These are phyloP conservation scores for Xanthia icteritia DNA, from an alignment of 2,888 invertebrate genomes.

Conservation along the genomic window DNA sequence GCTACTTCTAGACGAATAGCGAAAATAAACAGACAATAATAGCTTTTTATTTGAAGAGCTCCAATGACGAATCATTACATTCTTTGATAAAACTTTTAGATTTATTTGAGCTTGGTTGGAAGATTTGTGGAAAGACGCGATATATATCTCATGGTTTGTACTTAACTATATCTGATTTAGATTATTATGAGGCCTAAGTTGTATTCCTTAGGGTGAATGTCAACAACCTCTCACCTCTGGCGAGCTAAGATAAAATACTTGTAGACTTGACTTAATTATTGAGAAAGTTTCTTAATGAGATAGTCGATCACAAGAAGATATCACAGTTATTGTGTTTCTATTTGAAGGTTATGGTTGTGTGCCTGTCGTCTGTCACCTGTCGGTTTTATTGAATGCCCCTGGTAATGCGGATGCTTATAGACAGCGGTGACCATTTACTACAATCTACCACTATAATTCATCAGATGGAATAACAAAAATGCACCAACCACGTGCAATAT, in stretches of 20 bases:
- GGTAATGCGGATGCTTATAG: no score
- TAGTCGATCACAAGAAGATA: neutral
- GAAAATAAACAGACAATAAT: constrained; percentile 34
- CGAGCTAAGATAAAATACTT: neutral
- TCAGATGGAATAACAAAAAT: neutral
- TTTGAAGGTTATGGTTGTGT: neutral
- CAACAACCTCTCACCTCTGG: neutral
- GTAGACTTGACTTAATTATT: neutral
- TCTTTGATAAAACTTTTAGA: constrained; percentile 16
- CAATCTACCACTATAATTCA: neutral
- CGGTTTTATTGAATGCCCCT: neutral
- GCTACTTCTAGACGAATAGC: constrained; percentile 13
- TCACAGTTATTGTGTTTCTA: neutral
- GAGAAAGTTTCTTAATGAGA: neutral
- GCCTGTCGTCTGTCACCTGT: neutral
- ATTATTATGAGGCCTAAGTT: constrained; percentile 3
- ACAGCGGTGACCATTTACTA: neutral
- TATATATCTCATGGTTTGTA: constrained; percentile 6
- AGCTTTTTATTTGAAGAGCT: constrained; percentile 27
- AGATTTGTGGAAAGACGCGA: neutral
- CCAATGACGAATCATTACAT: constrained; percentile 11
- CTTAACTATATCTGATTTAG: constrained; percentile 19
- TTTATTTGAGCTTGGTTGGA: constrained; percentile 21
- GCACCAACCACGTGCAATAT: neutral
- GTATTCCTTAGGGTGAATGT: neutral